phyloP scores from a whole-genome alignment of 2,888 invertebrate genomes.

The Dexiosoma caninum region DNA sequence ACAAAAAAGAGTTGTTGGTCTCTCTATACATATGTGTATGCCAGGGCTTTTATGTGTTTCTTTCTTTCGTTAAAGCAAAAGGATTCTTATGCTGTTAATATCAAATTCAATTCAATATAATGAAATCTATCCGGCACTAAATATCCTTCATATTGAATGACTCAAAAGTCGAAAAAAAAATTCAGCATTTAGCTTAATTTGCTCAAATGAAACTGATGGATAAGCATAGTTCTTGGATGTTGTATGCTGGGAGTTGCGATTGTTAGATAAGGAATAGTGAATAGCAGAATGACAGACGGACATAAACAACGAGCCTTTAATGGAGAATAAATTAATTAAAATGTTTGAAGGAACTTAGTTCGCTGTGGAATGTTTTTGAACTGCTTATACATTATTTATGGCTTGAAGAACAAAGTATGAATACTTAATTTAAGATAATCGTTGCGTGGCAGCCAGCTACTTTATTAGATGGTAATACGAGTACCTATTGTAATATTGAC shows the following conservation, averaged over 20 bases:
- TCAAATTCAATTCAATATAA: constrained; percentile 48
- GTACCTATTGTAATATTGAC: no score
- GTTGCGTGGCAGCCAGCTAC: no score
- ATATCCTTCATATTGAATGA: constrained; percentile 2
- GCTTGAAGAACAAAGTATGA: no score
- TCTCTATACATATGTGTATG: neutral
- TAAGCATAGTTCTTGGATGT: neutral
- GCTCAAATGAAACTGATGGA: neutral
- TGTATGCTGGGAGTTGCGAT: neutral
- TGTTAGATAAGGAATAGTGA: neutral
- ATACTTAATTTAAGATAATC: no score
- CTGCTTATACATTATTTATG: no score
- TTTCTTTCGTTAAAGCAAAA: constrained; percentile 1
- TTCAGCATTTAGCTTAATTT: constrained; percentile 1
- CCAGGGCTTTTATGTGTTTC: neutral
- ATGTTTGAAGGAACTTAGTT: no score
- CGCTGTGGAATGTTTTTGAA: no score
- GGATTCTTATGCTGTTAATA: constrained; percentile 25
- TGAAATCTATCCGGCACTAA: constrained; percentile 20
- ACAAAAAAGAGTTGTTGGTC: constrained; percentile 1
- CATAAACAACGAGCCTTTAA: neutral
- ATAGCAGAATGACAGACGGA: neutral
- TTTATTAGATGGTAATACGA: no score
- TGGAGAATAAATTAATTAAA: no score
- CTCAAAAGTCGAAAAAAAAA: neutral